Evolutionary conservation across 2,113 vertebrate species (phyloP), one percentile per base, ranked within the genome.

Genomic region (rat (Rattus norvegicus)): DNA sequence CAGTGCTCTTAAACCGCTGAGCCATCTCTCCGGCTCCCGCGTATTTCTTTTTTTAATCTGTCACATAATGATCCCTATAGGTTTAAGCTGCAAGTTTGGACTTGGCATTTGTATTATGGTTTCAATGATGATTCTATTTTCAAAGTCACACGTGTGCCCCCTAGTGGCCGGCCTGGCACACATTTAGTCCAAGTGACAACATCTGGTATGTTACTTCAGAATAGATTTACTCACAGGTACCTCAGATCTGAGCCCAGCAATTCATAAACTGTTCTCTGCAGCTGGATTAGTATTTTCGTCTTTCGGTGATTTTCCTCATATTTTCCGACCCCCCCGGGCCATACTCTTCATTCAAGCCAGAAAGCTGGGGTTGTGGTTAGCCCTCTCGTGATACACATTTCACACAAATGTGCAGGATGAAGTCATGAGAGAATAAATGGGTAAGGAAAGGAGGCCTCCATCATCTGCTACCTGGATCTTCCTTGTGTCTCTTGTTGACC

Each of bases 121-220:
- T 52, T 72, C 24, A 24, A 12, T 26, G 67, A 43, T 59, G 49
- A 24, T 26, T 89, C 54, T 83, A 10, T 43, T 90, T 65, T 90
- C 79, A 83, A 59, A 83, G 59, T 90, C 79, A 54, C 69, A 67
- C 54, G 79, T 94, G 56, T 54, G 88, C 69, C 88, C 75, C 56
- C 77, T 67, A 84, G 56, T 36, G 69, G 26, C 17, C 26, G 8
- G 5, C 33, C 47, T 75, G 19, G 2, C 36, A 56, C 24, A 39
- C 2, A 63, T 70, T 52, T 63, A 43, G 79, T 19, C 19, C 79
- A 76, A 16, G 39, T 65, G 54, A 70, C 43, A 65, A 90, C 22
- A 69, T 83, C 36, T 39, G 33, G 0, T 13, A 2, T 11, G 11
- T 20, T 33, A 12, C 14, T 49, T 89, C 14, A 11, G 24, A 75